Percentiles rank a stretch among this genome's conserved stretches.
These are phyloP conservation scores for Tenthredo notha DNA, from an alignment of 2,888 invertebrate species.

Conservation along the genomic window DNA sequence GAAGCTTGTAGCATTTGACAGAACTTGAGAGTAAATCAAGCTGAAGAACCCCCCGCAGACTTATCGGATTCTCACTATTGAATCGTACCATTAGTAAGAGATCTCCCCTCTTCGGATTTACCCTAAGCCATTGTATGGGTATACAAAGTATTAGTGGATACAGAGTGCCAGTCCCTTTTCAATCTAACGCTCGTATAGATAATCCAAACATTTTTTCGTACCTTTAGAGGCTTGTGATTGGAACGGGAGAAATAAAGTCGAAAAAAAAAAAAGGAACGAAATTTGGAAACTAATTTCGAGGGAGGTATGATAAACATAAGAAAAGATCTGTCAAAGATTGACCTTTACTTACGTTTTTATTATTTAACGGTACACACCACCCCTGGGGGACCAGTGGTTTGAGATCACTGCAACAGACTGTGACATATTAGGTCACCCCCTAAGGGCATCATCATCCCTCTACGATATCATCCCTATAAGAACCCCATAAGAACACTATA, in stretches of 20 bases:
- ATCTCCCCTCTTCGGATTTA: slow-evolving; percentile 63
- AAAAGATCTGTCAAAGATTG: background rate
- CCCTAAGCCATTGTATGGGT: slow-evolving; percentile 57
- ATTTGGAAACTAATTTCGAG: background rate
- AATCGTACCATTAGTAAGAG: slow-evolving; percentile 76
- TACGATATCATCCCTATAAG: slow-evolving; percentile 62
- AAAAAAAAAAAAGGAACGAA: no score
- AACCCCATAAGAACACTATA: slow-evolving; percentile 65
- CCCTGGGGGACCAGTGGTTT: slow-evolving; percentile 55
- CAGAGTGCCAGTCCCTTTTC: background rate
- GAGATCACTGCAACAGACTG: slow-evolving; percentile 77
- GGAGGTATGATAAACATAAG: no score
- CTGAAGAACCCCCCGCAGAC: slow-evolving; percentile 57
- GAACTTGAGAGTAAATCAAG: background rate
- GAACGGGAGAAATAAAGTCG: background rate
- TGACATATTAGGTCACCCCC: slow-evolving; percentile 78
- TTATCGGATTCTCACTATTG: slow-evolving; percentile 75
- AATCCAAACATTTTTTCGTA: background rate
- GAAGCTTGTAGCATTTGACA: background rate
- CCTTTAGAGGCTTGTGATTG: background rate
- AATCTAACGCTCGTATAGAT: background rate
- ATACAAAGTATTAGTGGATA: background rate
- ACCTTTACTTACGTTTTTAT: background rate
- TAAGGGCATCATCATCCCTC: slow-evolving; percentile 71
- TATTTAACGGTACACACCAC: background rate